phyloP scores from a whole-genome alignment of 2,888 invertebrate species.

The Eupsilia transversa region DNA sequence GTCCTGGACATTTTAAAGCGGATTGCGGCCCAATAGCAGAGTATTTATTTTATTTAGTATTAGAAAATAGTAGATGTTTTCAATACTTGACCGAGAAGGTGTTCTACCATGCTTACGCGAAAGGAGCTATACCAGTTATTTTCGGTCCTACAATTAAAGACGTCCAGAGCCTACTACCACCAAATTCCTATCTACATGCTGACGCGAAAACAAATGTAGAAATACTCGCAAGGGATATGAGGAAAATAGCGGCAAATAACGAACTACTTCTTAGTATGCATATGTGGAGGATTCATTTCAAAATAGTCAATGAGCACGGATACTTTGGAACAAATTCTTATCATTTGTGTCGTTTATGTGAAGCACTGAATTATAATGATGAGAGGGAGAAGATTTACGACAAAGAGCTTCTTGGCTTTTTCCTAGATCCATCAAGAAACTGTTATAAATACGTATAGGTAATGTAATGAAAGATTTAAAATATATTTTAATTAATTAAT shows the following conservation, averaged over 20 bases:
- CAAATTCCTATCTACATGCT: slow-evolving; percentile 91
- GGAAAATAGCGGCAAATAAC: slow-evolving; percentile 80
- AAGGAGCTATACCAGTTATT: slow-evolving; percentile 92
- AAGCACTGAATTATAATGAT: slow-evolving; percentile 92
- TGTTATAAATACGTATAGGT: background rate
- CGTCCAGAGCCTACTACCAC: slow-evolving; percentile 89
- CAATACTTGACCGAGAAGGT: slow-evolving; percentile 94
- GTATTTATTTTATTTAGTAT: slow-evolving; percentile 93
- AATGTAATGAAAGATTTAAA: background rate
- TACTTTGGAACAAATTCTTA: slow-evolving; percentile 91
- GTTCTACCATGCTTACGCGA: slow-evolving; percentile 92
- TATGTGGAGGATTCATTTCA: slow-evolving; percentile 91
- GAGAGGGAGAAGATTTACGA: slow-evolving; percentile 71
- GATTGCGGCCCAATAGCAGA: slow-evolving; percentile 90
- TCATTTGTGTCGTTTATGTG: slow-evolving; percentile 92
- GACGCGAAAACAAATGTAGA: slow-evolving; percentile 88
- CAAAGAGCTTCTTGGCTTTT: slow-evolving; percentile 67
- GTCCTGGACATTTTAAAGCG: slow-evolving; percentile 91
- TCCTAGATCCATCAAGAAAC: slow-evolving; percentile 68
- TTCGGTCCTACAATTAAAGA: slow-evolving; percentile 91
- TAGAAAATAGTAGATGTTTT: slow-evolving; percentile 93
- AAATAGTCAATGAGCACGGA: slow-evolving; percentile 92
- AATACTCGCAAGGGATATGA: slow-evolving; percentile 89
- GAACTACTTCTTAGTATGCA: slow-evolving; percentile 87
- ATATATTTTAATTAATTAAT: background rate